Base-by-base conservation (phyloP, 2,113 vertebrate genomes). In the Cairina moschata region DNA sequence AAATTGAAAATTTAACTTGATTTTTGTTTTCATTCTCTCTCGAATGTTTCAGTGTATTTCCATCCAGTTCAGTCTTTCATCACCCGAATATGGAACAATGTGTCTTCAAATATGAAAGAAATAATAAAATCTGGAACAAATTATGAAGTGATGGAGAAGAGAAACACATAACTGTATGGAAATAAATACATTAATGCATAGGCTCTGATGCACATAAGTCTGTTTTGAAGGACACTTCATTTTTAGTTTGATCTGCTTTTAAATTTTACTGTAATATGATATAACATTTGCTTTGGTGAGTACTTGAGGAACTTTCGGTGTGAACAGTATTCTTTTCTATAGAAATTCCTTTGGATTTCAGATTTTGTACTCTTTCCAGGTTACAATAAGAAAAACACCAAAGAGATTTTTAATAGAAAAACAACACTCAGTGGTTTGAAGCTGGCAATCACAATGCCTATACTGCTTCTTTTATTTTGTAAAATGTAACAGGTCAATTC, bases 121-220 rank as follows among this genome's bases (percentile, higher is more conserved):
- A 93, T 92, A 96, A 90, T 60, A 91, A 97, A 96, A 95, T 97
- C 96, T 98, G 98, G 96, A 96, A 96, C 78, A 92, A 94, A 97
- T 98, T 98, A 98, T 66, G 76, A 97, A 86, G 84, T 93, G 95
- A 91, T 90, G 72, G 94, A 60, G 48, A 93, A 91, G 69, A 63
- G 91, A 97, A 96, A 96, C 87, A 83, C 93, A 94, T 85, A 95
- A 89, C 86, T 93, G 11, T 88, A 81, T 77, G 62, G 85, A 97
- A 97, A 96, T 97, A 93, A 96, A 83, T 94, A 62, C 85, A 94
- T 94, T 95, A 97, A 94, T 20, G 52, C 76, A 83, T 74, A 95
- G 86, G 44, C 15, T 94, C 77, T 73, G 66, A 76, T 94, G 80
- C 82, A 87, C 36, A 20, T 79, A 91, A 94, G 89, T 88, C 91